Evolutionary conservation across 2,888 invertebrate genomes (phyloP).

Genomic region (Gonocerus acuteangulatus): DNA sequence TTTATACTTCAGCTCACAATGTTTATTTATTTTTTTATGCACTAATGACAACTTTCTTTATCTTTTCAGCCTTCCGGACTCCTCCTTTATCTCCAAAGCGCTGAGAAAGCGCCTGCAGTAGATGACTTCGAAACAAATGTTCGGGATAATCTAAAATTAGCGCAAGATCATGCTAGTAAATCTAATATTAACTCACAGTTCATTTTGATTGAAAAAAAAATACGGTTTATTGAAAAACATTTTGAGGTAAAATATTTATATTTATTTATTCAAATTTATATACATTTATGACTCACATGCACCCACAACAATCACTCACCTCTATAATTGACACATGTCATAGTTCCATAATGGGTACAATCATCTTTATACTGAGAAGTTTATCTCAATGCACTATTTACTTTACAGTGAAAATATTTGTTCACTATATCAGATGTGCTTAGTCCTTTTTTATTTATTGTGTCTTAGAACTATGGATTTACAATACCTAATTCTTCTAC

Average conservation of each 20-base stretch:
- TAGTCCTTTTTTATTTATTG: too few species aligned
- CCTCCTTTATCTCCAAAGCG: constrained; percentile 77
- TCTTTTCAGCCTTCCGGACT: constrained; percentile 78
- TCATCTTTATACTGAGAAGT: too few species aligned
- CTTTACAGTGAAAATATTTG: too few species aligned
- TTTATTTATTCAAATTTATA: background rate
- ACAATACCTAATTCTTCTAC: too few species aligned
- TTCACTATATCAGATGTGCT: too few species aligned
- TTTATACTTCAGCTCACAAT: too few species aligned
- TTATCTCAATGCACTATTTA: too few species aligned
- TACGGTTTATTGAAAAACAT: constrained; percentile 74
- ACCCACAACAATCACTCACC: too few species aligned
- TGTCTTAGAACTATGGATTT: too few species aligned
- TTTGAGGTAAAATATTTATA: constrained; percentile 55
- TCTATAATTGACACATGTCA: background rate
- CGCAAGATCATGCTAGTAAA: constrained; percentile 67
- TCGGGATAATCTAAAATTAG: constrained; percentile 90
- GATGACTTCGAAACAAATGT: constrained; percentile 65
- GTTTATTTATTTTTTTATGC: too few species aligned
- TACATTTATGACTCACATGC: background rate
- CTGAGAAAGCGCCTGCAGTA: constrained; percentile 70
- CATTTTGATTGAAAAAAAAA: constrained; percentile 61
- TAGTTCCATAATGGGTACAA: too few species aligned
- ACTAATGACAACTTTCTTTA: too few species aligned
- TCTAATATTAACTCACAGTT: constrained; percentile 62